Percentiles rank a stretch among this genome's conserved stretches.
These are phyloP conservation scores for Achlya flavicornis DNA, from an alignment of 2,888 invertebrate species.

Conservation along the genomic window DNA sequence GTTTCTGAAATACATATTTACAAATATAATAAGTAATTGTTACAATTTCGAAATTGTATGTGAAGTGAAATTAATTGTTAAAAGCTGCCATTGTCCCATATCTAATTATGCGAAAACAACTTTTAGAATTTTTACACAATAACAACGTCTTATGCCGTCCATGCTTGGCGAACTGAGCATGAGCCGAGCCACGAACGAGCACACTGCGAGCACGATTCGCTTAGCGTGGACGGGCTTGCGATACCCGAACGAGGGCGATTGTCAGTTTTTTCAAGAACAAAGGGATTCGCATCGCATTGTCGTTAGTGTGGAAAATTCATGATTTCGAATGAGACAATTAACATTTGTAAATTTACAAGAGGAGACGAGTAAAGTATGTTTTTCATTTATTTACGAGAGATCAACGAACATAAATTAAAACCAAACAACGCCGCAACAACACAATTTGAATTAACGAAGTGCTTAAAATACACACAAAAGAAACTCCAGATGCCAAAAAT, in stretches of 20 bases:
- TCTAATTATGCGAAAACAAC: constrained; percentile 37
- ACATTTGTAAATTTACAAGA: constrained; percentile 20
- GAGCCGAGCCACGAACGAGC: too few species aligned
- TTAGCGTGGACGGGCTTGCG: too few species aligned
- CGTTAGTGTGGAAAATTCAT: constrained; percentile 23
- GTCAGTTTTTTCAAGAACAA: too few species aligned
- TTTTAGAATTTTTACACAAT: constrained; percentile 28
- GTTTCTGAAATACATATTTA: not conserved
- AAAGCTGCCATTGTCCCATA: constrained; percentile 36
- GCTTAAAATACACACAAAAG: not conserved
- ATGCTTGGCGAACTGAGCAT: too few species aligned
- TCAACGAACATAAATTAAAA: too few species aligned
- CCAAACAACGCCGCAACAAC: not conserved
- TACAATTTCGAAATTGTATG: constrained; percentile 30
- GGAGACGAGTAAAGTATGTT: constrained; percentile 22
- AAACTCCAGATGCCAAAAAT: too few species aligned
- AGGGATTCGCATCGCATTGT: too few species aligned
- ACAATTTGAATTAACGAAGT: not conserved
- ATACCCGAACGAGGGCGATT: too few species aligned
- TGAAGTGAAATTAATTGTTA: constrained; percentile 38
- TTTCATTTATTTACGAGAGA: not conserved
- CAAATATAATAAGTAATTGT: constrained; percentile 5
- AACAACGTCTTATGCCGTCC: too few species aligned
- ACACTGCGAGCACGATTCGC: too few species aligned
- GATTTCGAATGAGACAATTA: constrained; percentile 19